These are phyloP conservation scores for Euthynnus affinis DNA, from an alignment of 2,797 vertebrate genomes.

Conservation along the genomic window DNA sequence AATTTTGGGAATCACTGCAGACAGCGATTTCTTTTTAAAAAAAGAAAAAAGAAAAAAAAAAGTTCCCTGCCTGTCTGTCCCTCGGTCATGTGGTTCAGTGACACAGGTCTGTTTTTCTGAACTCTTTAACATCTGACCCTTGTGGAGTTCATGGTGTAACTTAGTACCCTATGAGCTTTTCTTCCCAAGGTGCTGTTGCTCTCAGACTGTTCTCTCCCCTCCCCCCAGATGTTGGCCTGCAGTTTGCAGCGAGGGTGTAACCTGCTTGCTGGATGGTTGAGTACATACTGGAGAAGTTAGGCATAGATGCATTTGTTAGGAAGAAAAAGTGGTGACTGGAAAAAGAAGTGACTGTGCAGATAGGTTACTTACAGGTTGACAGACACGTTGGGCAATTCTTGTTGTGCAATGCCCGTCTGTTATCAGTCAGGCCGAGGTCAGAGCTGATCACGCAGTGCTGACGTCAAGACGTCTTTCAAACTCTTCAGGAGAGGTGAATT, in stretches of 20 bases:
- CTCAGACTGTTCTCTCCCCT: slow-evolving; percentile 11
- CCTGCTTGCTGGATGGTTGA: slow-evolving; percentile 32
- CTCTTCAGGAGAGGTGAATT: slow-evolving; percentile 5
- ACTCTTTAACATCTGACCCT: slow-evolving; percentile 52
- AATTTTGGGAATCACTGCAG: slow-evolving; percentile 45
- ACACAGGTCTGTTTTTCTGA: slow-evolving; percentile 63
- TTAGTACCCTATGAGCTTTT: slow-evolving; percentile 40
- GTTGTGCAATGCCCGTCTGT: slow-evolving; percentile 42
- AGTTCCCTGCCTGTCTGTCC: slow-evolving; percentile 32
- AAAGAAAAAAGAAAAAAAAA: slow-evolving; percentile 16
- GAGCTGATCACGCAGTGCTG: slow-evolving; percentile 16
- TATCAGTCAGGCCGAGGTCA: slow-evolving; percentile 48
- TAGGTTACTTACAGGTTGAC: slow-evolving; percentile 39
- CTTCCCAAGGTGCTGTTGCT: slow-evolving; percentile 37
- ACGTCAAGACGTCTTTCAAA: slow-evolving; percentile 24
- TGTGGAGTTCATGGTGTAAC: slow-evolving; percentile 52
- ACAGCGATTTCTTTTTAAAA: slow-evolving; percentile 28
- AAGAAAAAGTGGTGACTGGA: slow-evolving; percentile 41
- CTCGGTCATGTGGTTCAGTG: slow-evolving; percentile 50
- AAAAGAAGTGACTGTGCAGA: slow-evolving; percentile 24
- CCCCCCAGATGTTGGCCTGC: slow-evolving; percentile 12
- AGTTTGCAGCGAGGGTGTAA: slow-evolving; percentile 43
- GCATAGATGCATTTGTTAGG: slow-evolving; percentile 23
- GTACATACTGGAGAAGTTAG: slow-evolving; percentile 1
- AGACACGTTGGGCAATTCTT: slow-evolving; percentile 51